Base-by-base conservation (phyloP, 2,888 invertebrate genomes). In the Vesta saturnalis region DNA sequence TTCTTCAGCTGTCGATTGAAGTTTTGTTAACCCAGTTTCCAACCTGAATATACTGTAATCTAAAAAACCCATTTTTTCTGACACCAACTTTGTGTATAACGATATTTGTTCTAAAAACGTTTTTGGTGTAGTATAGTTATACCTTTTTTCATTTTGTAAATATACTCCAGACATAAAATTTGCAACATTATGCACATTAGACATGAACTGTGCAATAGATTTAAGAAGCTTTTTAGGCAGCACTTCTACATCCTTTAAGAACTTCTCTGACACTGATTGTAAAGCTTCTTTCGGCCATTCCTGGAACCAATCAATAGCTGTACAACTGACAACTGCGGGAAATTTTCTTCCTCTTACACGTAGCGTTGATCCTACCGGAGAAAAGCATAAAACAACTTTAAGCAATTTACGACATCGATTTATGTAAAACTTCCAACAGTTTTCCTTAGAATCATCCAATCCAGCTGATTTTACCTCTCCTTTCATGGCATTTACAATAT, bases 91-190 rank as follows among this genome's bases (percentile, higher is more conserved):
- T 0, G 89, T 85, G 79, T 91, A 97, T 3, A 97, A 85, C 10
- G 92, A 89, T 67, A 97, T 96, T 80, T 96, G 94, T 81, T 97
- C 97, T 55, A 98, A 85, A 85, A 97, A 98, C 0, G 95, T 94
- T 85, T 98, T 98, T 0, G 97, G 97, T 0, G 97, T 98, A 0
- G 97, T 97, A 83, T 97, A 97, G 83, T 97, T 97, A 84, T 95
- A 96, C 2, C 97, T 89, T 46, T 91, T 90, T 77, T 97, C 97
- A 80, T 95, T 96, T 74, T 88, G 86, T 72, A 94, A 86, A 83
- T 96, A 97, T 3, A 88, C 82, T 1, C 89, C 86, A 0, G 96
- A 96, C 86, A 95, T 92, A 52, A 91, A 89, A 80, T 96, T 96
- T 0, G 97, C 97, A 21, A 93, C 91, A 66, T 90, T 89, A 80